Conservation (phyloP, 2,113 vertebrate genomes). For the Sminthopsis crassicaudata region DNA sequence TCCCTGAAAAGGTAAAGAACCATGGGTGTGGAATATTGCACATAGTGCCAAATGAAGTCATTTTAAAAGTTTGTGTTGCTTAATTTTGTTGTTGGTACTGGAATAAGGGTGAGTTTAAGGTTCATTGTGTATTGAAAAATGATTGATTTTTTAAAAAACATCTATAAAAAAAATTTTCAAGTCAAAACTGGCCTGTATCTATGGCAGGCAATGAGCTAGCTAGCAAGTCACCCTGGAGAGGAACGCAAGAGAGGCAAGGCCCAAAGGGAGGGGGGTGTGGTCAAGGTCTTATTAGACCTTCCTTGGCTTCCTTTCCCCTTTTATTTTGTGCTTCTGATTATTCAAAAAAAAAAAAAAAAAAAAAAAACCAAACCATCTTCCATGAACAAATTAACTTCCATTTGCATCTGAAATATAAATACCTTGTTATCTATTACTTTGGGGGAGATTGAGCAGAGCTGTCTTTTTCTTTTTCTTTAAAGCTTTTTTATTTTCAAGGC, state of each 20-base stretch:
- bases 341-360: neutral
- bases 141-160: neutral
- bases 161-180: neutral
- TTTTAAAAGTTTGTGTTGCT: neutral
- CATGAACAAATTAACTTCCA: neutral
- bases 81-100: neutral
- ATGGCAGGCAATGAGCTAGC: neutral
- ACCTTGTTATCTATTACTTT: neutral
- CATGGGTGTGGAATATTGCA: neutral
- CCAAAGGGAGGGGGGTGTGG: no score
- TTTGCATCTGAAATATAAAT: neutral
- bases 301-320: neutral
- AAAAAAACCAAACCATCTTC: accelerated
- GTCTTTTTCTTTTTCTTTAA: neutral
- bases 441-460: neutral
- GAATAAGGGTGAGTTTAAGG: neutral
- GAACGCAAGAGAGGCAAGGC: no score
- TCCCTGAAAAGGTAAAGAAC: neutral
- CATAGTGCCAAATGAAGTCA: neutral
- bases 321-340: neutral
- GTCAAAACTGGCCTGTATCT: neutral
- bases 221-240: neutral
- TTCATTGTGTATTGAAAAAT: neutral
- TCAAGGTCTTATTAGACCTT: neutral
- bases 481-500: no score